These are phyloP conservation scores for Sardina pilchardus DNA, from an alignment of 2,113 vertebrate species.

Conservation along the genomic window DNA sequence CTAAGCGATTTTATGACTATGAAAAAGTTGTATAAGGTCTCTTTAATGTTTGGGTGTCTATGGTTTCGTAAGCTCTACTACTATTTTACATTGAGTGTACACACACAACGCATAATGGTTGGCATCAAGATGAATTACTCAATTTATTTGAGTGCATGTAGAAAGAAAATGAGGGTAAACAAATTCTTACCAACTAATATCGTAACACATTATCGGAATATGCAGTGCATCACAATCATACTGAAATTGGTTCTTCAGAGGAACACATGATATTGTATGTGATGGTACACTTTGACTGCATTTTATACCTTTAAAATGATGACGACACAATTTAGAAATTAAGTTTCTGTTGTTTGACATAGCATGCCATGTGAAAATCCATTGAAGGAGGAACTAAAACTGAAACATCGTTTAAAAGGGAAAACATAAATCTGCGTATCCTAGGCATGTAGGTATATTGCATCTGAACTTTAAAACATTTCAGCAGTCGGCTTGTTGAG, in stretches of 20 bases:
- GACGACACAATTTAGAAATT: too few relatives aligned
- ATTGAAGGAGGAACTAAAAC: too few relatives aligned
- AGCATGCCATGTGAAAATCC: too few relatives aligned
- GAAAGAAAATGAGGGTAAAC: background rate
- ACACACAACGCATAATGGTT: background rate
- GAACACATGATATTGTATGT: too few relatives aligned
- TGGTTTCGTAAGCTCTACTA: background rate
- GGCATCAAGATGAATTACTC: background rate
- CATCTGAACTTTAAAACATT: background rate
- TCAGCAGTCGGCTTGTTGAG: background rate
- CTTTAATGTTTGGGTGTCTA: background rate
- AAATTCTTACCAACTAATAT: background rate
- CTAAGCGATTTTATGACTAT: too few relatives aligned
- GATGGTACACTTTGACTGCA: too few relatives aligned
- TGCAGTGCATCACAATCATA: background rate
- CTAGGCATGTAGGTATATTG: background rate
- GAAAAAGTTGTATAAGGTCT: too few relatives aligned
- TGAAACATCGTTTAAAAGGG: too few relatives aligned
- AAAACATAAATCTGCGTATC: too few relatives aligned
- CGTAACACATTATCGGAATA: background rate
- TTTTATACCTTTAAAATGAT: too few relatives aligned
- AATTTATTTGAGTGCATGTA: background rate
- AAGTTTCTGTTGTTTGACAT: too few relatives aligned
- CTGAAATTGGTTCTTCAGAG: background rate
- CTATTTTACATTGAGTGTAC: too few relatives aligned